These are phyloP conservation scores for Malurus alboscapulatus DNA, from an alignment of 2,113 vertebrate species.

Conservation along the genomic window DNA sequence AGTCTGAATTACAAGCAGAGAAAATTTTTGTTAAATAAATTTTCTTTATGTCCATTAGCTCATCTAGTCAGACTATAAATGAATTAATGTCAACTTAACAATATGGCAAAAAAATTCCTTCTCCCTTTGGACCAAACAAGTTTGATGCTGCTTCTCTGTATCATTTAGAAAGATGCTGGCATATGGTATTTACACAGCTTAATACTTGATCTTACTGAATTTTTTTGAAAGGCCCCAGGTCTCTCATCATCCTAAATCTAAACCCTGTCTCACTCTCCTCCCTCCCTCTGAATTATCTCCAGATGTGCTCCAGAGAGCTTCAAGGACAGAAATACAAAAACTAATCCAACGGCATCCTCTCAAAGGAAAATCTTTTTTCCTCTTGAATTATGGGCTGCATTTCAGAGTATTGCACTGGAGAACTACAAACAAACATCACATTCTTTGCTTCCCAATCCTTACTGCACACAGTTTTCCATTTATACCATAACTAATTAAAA, in stretches of 20 bases:
- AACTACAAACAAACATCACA: constrained; percentile 43
- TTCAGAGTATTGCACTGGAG: constrained; percentile 13
- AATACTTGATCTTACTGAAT: background rate
- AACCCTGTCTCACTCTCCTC: background rate
- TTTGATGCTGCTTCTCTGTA: background rate
- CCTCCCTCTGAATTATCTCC: constrained; percentile 41
- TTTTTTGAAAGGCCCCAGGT: background rate
- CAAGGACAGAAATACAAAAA: constrained; percentile 22
- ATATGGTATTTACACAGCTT: background rate
- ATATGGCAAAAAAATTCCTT: background rate
- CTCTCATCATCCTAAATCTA: constrained; percentile 27
- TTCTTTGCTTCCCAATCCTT: constrained; percentile 37
- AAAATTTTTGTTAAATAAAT: background rate
- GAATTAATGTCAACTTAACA: background rate
- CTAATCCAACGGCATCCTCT: constrained; percentile 34
- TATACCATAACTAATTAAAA: constrained; percentile 68
- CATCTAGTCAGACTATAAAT: background rate
- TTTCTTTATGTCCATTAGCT: constrained; percentile 8
- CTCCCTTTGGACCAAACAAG: background rate
- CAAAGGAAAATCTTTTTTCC: constrained; percentile 24
- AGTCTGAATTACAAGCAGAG: background rate
- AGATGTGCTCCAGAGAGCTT: constrained; percentile 45
- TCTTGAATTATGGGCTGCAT: constrained; percentile 11
- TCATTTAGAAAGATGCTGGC: background rate
- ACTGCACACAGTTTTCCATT: constrained; percentile 50